phyloP scores from a whole-genome alignment of 2,888 invertebrate species.

The Mythimna albipuncta region DNA sequence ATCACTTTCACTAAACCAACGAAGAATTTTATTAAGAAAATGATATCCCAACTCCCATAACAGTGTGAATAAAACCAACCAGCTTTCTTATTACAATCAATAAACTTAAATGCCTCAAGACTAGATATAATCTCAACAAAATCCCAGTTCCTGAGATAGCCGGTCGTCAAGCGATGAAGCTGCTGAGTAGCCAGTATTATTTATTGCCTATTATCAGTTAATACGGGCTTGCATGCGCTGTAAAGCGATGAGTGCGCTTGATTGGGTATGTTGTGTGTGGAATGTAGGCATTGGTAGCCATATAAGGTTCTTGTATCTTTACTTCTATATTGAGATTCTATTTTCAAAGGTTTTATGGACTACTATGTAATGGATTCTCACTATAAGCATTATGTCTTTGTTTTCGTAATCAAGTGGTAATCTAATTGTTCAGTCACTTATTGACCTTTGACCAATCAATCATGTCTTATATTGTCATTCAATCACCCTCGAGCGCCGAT shows the following conservation, averaged over 20 bases:
- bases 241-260: slow-evolving; percentile 56
- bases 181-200: slow-evolving; percentile 57
- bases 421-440: too few species aligned
- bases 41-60: slow-evolving; percentile 5
- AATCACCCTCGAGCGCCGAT: too few species aligned
- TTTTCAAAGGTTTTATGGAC: slow-evolving; percentile 16
- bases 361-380: background rate
- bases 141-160: slow-evolving; percentile 55
- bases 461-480: too few species aligned
- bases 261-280: slow-evolving; percentile 49
- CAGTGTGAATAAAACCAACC: slow-evolving; percentile 46
- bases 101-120: slow-evolving; percentile 55
- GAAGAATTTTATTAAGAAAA: slow-evolving; percentile 8
- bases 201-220: slow-evolving; percentile 66
- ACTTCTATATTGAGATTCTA: slow-evolving; percentile 27
- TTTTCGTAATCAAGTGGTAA: too few species aligned
- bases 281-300: slow-evolving; percentile 42
- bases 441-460: too few species aligned
- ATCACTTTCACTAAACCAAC: background rate
- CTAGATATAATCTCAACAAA: slow-evolving; percentile 58
- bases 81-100: slow-evolving; percentile 55
- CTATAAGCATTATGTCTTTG: background rate
- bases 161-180: slow-evolving; percentile 57
- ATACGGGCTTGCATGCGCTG: slow-evolving; percentile 56
- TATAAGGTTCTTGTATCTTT: slow-evolving; percentile 25